Base-by-base conservation (phyloP, 2,113 vertebrate species). In the Caranx melampygus region DNA sequence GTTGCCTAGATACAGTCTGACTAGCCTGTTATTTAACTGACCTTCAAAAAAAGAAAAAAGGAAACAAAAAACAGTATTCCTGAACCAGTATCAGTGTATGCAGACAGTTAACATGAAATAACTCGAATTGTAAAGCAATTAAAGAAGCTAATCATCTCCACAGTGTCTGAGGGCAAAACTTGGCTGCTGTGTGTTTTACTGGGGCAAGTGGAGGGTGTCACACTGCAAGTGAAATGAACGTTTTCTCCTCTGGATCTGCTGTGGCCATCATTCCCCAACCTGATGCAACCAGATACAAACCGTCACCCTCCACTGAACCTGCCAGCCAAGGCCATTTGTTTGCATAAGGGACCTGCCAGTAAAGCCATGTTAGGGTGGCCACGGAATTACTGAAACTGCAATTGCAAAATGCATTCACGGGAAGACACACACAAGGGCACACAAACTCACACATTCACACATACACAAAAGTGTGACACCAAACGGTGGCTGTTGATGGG, bases 271-370 rank as follows among this genome's bases (percentile, higher is more conserved):
- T 58, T 78, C 83, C 42, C 15, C 40, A 16, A 47, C 60, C 79
- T 91, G 83, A 89, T 91, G 89, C 79, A 78, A 80, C 85, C 72
- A 86, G 88, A 88, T 87, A 75, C 84, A 89, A 89, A 81, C 57
- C 74, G 85, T 90, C 85, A 90, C 89, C 88, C 92, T 86, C 74
- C 65, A 68, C 82, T 90, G 91, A 92, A 88, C 91, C 85, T 83
- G 85, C 88, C 83, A 76, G 80, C 62, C 73, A 20, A 69, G 79
- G 78, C 82, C 81, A 93, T 93, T 91, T 92, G 91, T 93, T 93
- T 92, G 90, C 88, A 90, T 85, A 89, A 92, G 85, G 66, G 89
- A 91, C 81, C 87, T 90, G 90, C 89, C 90, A 89, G 69, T 72
- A 67, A 75, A 79, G 78, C 71, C 83, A 79, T 88, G 86, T 87